phyloP scores from a whole-genome alignment of 2,113 vertebrate species.

The Amphilophus citrinellus region DNA sequence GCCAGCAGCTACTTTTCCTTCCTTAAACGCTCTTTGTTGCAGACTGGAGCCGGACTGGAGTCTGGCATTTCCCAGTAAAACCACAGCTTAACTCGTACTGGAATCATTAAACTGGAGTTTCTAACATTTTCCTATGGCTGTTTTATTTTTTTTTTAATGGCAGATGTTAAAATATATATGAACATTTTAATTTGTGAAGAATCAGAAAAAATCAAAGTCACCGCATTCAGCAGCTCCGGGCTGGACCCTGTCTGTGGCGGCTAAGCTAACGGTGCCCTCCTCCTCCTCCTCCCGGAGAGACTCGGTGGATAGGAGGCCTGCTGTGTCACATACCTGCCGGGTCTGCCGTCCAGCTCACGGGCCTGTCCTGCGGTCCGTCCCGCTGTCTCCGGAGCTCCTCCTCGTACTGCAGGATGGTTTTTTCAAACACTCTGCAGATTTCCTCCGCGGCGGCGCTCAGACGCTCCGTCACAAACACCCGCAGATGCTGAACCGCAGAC shows the following conservation, averaged over 20 bases:
- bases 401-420: neutral
- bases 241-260: fast-evolving
- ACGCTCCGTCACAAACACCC: neutral
- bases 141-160: neutral
- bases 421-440: neutral
- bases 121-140: neutral
- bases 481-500: neutral
- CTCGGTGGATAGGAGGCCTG: neutral
- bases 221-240: neutral
- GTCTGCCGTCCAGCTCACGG: neutral
- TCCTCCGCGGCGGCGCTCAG: neutral
- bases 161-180: neutral
- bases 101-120: neutral
- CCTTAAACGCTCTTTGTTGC: no score
- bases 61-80: neutral
- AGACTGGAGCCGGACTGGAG: no score
- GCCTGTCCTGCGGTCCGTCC: neutral
- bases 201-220: neutral
- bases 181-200: neutral
- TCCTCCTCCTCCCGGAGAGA: neutral
- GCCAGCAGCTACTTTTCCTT: no score
- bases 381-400: neutral
- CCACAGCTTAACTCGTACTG: neutral
- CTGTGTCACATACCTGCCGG: neutral
- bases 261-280: neutral